These are phyloP conservation scores for Bradypodion pumilum DNA, from an alignment of 2,797 vertebrate species.

Conservation along the genomic window DNA sequence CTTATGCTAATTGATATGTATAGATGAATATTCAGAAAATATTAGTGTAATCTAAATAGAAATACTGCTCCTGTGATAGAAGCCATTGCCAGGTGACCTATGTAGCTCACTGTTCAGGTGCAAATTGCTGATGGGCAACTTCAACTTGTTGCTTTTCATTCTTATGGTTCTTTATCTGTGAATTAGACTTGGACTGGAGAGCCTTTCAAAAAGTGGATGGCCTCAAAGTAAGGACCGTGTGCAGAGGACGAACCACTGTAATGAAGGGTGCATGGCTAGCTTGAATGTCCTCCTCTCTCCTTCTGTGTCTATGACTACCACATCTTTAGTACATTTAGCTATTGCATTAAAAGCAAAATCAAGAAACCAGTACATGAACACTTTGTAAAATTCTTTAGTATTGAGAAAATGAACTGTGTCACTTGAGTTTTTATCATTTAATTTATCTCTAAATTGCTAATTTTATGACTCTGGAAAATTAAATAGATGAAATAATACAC, in stretches of 20 bases:
- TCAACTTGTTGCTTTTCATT: neutral
- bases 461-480: neutral
- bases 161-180: neutral
- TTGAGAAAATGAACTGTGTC: neutral
- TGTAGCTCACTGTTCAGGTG: neutral
- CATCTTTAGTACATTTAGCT: neutral
- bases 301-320: neutral
- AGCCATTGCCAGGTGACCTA: neutral
- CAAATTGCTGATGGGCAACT: neutral
- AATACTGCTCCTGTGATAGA: neutral
- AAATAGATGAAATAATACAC: too few species aligned
- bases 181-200: neutral
- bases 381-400: neutral
- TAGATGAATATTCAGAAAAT: neutral
- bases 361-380: neutral
- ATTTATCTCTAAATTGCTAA: neutral
- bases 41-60: neutral
- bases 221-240: neutral
- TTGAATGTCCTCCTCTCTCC: neutral
- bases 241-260: neutral
- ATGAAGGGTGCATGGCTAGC: neutral
- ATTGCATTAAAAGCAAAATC: neutral
- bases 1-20: neutral
- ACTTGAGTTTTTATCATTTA: neutral
- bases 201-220: neutral